A percentile compares a stretch with the other conserved stretches of the same genome.
These are phyloP conservation scores for Drosophila murphyi DNA, from an alignment of 1,140 invertebrate species.

Conservation along the genomic window DNA sequence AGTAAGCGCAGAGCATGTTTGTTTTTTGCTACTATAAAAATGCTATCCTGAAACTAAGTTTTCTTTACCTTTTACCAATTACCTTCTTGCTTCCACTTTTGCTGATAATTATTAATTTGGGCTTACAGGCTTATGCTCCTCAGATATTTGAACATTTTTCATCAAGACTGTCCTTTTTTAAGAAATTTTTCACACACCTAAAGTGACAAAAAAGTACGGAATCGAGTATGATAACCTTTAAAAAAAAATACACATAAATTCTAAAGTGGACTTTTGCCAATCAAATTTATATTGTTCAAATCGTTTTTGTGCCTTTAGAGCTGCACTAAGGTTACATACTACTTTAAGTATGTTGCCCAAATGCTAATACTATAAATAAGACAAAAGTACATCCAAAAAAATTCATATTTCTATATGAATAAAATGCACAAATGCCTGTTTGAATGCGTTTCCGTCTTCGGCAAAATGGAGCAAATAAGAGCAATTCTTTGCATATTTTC, in stretches of 20 bases:
- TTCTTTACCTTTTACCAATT: too few relatives aligned
- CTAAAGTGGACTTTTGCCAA: background rate
- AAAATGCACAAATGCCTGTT: background rate
- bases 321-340: background rate
- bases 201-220: too few relatives aligned
- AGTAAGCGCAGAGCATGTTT: too few relatives aligned
- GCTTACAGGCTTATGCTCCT: too few relatives aligned
- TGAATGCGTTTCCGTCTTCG: conserved; percentile 16
- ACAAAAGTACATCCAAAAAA: conserved; percentile 7
- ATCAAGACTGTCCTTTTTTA: too few relatives aligned
- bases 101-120: too few relatives aligned
- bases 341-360: background rate
- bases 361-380: background rate
- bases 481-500: conserved; percentile 46
- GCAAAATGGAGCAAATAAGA: conserved; percentile 12
- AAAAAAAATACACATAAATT: background rate
- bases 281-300: background rate
- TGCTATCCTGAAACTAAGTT: too few relatives aligned
- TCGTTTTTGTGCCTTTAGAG: background rate
- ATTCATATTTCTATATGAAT: conserved; percentile 10
- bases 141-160: too few relatives aligned
- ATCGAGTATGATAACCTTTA: too few relatives aligned
- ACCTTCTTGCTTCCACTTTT: too few relatives aligned
- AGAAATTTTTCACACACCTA: too few relatives aligned
- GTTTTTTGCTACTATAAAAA: too few relatives aligned